These are phyloP conservation scores for Metopia argyrocephala DNA, from an alignment of 2,888 invertebrate species.

Conservation along the genomic window DNA sequence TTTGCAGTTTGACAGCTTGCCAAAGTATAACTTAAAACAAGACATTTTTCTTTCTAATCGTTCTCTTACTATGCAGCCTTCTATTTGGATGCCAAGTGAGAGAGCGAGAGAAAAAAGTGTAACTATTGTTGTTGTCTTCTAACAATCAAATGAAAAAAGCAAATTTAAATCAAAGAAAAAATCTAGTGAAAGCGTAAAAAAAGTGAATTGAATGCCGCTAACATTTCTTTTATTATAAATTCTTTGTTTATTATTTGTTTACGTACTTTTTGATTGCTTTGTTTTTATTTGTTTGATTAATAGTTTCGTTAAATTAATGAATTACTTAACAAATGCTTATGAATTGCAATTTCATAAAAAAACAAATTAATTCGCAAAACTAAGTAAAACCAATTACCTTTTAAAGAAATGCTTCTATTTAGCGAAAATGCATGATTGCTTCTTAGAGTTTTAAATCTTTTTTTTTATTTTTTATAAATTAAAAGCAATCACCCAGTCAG, in stretches of 20 bases:
- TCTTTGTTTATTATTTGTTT: not conserved
- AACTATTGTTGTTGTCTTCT: slow-evolving; percentile 39
- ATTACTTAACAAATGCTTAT: no score
- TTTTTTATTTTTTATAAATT: no score
- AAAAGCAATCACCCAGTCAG: no score
- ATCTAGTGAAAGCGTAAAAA: not conserved
- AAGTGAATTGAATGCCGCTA: slow-evolving; percentile 59
- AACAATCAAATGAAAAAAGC: slow-evolving; percentile 22
- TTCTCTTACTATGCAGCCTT: slow-evolving; percentile 29
- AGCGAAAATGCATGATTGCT: no score
- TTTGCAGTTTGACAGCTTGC: slow-evolving; percentile 73
- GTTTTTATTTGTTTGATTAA: not conserved
- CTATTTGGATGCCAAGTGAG: slow-evolving; percentile 17
- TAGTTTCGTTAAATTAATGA: not conserved
- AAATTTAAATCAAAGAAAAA: not conserved
- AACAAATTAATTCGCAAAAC: no score
- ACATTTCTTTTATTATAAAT: slow-evolving; percentile 26
- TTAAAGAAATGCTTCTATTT: no score
- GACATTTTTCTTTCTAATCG: slow-evolving; percentile 26
- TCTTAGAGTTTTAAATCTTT: no score
- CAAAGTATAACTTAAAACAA: slow-evolving; percentile 36
- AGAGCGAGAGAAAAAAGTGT: not conserved
- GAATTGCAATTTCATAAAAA: no score
- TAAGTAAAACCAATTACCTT: no score
- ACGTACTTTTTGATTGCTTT: not conserved